Conservation (phyloP, 2,888 invertebrate genomes). For the Pachydiplax longipennis region DNA sequence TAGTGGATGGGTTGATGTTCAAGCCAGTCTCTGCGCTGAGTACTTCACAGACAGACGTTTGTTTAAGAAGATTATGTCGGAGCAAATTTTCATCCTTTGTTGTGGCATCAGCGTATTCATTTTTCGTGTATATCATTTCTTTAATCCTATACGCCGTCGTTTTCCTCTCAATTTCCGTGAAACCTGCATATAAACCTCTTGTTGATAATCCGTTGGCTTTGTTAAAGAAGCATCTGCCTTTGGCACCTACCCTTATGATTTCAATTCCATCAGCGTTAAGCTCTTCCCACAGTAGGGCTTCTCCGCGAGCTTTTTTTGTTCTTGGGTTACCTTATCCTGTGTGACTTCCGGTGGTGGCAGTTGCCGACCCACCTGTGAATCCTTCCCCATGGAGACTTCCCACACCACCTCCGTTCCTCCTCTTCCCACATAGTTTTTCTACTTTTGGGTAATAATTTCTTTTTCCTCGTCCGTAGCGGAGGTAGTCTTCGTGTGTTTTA, state of each 20-base stretch:
- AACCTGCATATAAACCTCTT: too few species aligned
- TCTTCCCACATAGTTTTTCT: not conserved
- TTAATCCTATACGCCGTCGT: too few species aligned
- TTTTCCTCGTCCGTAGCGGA: not conserved
- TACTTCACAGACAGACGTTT: too few species aligned
- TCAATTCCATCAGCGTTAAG: not conserved
- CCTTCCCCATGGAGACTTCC: too few species aligned
- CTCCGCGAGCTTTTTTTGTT: not conserved
- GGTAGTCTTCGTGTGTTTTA: not conserved
- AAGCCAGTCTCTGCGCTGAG: too few species aligned
- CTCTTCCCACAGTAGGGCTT: not conserved
- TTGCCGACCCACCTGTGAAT: conserved; percentile 15
- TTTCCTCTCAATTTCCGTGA: too few species aligned
- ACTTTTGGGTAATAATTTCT: not conserved
- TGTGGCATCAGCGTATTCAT: too few species aligned
- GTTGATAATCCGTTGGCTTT: not conserved
- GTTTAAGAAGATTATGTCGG: too few species aligned
- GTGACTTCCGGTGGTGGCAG: not conserved
- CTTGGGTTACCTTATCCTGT: not conserved
- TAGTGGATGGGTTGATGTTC: too few species aligned
- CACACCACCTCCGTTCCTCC: not conserved
- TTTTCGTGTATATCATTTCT: too few species aligned
- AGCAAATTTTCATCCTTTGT: too few species aligned
- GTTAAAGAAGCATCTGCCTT: not conserved
- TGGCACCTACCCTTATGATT: not conserved